Conservation (phyloP, 2,797 vertebrate genomes). For the Sebastes aleutianus region DNA sequence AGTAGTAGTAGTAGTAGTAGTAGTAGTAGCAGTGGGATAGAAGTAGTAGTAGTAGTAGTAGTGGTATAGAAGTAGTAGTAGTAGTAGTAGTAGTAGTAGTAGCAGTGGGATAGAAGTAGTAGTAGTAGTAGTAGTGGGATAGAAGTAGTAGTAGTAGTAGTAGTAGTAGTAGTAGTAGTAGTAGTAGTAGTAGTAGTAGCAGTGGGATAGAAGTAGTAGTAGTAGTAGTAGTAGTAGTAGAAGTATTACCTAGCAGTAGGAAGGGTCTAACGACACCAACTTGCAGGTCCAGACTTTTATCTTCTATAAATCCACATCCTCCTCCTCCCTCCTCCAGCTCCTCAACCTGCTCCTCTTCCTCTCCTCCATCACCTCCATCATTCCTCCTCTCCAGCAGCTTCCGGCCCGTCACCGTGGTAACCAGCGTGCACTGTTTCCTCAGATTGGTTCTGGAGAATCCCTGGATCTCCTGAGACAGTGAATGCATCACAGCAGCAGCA, state of each 20-base stretch:
- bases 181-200: too few relatives aligned
- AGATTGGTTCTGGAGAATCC: slow-evolving; percentile 87
- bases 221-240: too few relatives aligned
- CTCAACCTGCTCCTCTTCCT: slow-evolving; percentile 76
- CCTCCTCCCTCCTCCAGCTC: slow-evolving; percentile 67
- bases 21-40: too few relatives aligned
- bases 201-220: too few relatives aligned
- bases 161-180: too few relatives aligned
- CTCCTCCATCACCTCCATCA: slow-evolving; percentile 80
- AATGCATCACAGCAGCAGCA: slow-evolving; percentile 82
- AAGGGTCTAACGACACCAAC: slow-evolving; percentile 89
- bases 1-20: too few relatives aligned
- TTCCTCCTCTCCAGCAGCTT: slow-evolving; percentile 87
- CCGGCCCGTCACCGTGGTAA: slow-evolving; percentile 89
- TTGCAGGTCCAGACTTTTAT: slow-evolving; percentile 88
- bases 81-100: too few relatives aligned
- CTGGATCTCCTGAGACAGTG: slow-evolving; percentile 89
- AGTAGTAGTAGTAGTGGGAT: too few relatives aligned
- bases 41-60: too few relatives aligned
- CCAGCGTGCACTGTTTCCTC: slow-evolving; percentile 88
- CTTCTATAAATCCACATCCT: slow-evolving; percentile 88
- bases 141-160: too few relatives aligned
- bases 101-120: too few relatives aligned
- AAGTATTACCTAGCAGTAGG: slow-evolving; percentile 88
- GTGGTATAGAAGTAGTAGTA: too few relatives aligned